Base-by-base conservation (phyloP, 2,888 invertebrate species). In the Anorthoa munda region DNA sequence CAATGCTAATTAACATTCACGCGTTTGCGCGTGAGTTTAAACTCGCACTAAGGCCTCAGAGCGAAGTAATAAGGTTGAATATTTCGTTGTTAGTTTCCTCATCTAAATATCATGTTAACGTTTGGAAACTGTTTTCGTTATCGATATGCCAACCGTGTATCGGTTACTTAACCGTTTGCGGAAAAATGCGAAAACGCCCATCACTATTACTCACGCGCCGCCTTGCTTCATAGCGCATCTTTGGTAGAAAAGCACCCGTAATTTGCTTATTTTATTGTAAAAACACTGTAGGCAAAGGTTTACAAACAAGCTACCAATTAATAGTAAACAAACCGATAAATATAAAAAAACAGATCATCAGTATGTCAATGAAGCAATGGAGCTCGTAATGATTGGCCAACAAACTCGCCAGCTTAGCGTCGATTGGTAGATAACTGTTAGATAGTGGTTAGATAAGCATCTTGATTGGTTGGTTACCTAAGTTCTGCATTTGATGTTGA, bases 401-500 rank as follows among this genome's bases (percentile, higher is more conserved):
- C 48, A 64, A 46, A 79, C 46, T 78, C 78, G 39, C 56, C 13
- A 79, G 31, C 51, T 51, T 48, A 26, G 17, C 55, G 56, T 46
- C 15, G 72, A 63, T 79, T 63, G 21, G 51, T 53, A 18, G 50
- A 75, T 78, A 75, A 78, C 4, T 0, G 39, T 48, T 39, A 21
- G 23, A 77, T 66, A 74, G 58, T 0, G 2, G 48, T 23, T 2
- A 48, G 82, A 61, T 77, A 76, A 48, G n/a, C 26, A 79, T 77
- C 58, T 17, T 48, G 46, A 64, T 51, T 60, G 46, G 66, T 72
- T 13, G 21, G 39, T 89, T 87, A 94, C 94, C 94, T 75, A 92
- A 90, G 75, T 92, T 94, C 82, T 95, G 94, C 94, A 94, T 93
- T 90, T 94, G 94, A 89, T 95, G 95, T 88, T 93, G 94, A 74